Base-by-base conservation (phyloP, 2,888 invertebrate genomes). In the Cybosia mesomella region DNA sequence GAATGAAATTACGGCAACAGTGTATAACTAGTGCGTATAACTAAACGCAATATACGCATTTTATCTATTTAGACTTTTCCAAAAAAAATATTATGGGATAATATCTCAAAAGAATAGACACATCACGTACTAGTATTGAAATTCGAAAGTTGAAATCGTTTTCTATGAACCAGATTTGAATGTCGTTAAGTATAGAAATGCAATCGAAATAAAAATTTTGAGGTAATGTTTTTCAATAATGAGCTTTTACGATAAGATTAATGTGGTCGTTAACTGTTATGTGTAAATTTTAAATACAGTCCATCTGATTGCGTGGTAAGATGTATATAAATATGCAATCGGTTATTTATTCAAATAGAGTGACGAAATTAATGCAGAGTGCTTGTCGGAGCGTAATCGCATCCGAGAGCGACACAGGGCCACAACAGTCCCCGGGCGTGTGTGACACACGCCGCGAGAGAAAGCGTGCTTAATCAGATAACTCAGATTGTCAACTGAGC, bases 381-480 rank as follows among this genome's bases (percentile, higher is more conserved):
- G 86, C 84, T 86, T 89, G 91, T 90, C 86, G 87, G 82, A 88
- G 85, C 82, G 88, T 84, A 87, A 89, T 89, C 87, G 61, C 72
- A 84, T 83, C 81, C 72, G 58, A 67, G 85, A 82, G 80, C 84
- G 85, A 85, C 85, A 84, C 88, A 80, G 81, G 84, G 81, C 81
- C 82, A 82, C 83, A 80, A 79, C 85, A 76, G 80, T 75, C 73
- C 69, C 72, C 80, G 69, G 75, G 82, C 81, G 85, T 88, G 89
- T 90, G 89, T 89, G 87, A 89, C 89, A 89, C 89, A 88, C 88
- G 86, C 87, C 78, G 83, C 86, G 85, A 92, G 95, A 94, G 95
- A 95, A 95, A 95, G 94, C 94, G 94, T 92, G 92, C 91, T 94
- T 92, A 91, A 95, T 95, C 94, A 94, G 95, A 94, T 94, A 95